Conservation (phyloP, 2,888 invertebrate genomes). For the Papilio elwesi region DNA sequence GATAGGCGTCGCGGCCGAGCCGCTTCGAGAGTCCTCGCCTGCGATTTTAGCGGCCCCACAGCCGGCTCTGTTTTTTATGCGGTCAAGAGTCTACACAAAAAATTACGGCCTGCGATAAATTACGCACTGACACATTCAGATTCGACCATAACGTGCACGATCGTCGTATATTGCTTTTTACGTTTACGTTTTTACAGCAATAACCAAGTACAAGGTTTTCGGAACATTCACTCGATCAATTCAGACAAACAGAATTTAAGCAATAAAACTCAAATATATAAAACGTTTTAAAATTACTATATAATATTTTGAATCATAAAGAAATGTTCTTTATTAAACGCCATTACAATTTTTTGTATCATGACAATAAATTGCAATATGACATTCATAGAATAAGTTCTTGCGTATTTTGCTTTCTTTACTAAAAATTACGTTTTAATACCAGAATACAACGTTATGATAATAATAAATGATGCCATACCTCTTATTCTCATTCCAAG, state of each 20-base stretch:
- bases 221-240: background rate
- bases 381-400: background rate
- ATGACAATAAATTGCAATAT: no score
- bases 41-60: conserved; percentile 69
- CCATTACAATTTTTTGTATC: no score
- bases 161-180: conserved; percentile 75
- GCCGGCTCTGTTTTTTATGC: conserved; percentile 81
- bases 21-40: conserved; percentile 69
- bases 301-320: background rate
- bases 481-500: background rate
- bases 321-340: background rate
- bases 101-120: conserved; percentile 77
- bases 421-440: no score
- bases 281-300: background rate
- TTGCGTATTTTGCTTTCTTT: no score
- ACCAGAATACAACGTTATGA: no score
- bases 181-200: conserved; percentile 59
- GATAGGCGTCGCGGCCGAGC: conserved; percentile 71
- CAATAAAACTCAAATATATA: background rate
- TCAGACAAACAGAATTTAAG: background rate
- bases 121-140: conserved; percentile 84
- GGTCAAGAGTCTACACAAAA: conserved; percentile 83
- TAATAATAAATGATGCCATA: background rate
- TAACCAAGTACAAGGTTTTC: conserved; percentile 36
- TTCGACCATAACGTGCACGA: conserved; percentile 79